These are phyloP conservation scores for Myzus persicae DNA, from an alignment of 1,140 invertebrate species.

Conservation along the genomic window DNA sequence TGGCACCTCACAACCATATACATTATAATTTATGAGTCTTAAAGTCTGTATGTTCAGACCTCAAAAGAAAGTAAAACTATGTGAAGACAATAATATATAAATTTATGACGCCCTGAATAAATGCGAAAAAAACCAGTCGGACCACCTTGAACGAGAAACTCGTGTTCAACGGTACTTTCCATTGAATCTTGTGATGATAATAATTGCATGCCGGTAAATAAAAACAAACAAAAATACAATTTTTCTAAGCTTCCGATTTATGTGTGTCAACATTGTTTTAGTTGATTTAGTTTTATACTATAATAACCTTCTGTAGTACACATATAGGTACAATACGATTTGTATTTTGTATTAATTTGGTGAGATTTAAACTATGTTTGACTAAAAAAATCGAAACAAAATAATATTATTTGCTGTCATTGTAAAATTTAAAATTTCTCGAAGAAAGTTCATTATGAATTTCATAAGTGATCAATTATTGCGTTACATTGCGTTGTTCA, in stretches of 20 bases:
- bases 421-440: neutral
- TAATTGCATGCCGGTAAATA: neutral
- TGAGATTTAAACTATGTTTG: neutral
- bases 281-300: neutral
- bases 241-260: neutral
- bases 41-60: neutral
- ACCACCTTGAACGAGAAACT: slow-evolving; percentile 52
- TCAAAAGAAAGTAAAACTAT: slow-evolving; percentile 50
- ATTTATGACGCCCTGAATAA: slow-evolving; percentile 21
- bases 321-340: neutral
- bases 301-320: neutral
- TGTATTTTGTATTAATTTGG: neutral
- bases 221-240: slow-evolving; percentile 9
- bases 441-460: neutral
- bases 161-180: slow-evolving; percentile 46
- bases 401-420: neutral
- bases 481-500: neutral
- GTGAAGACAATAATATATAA: neutral
- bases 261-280: neutral
- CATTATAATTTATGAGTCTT: neutral
- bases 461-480: neutral
- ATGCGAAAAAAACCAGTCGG: slow-evolving; percentile 46
- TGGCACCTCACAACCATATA: neutral
- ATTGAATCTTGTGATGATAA: neutral
- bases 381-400: neutral